A percentile compares a stretch with the other conserved stretches of the same genome.
Evolutionary conservation across 2,797 vertebrate species (phyloP).

Genomic region (Echiichthys vipera): DNA sequence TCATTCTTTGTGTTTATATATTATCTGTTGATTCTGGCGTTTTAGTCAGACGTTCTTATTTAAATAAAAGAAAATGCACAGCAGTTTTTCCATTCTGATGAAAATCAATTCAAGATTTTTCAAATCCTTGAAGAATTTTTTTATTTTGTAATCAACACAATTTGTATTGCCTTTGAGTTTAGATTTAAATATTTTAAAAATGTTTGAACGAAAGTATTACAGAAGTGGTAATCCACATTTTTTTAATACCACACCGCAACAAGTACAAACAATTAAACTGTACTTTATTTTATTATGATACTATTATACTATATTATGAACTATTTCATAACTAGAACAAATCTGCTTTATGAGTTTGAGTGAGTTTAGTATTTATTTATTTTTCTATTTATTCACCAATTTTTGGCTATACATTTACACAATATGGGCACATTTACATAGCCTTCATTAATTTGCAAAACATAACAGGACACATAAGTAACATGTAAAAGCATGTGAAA

Average conservation of each 20-base stretch:
- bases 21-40: slow-evolving; percentile 81
- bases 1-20: slow-evolving; percentile 63
- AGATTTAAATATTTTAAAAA: too few species aligned
- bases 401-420: too few species aligned
- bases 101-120: background rate
- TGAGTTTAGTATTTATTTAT: too few species aligned
- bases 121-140: background rate
- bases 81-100: background rate
- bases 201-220: too few species aligned
- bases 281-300: background rate
- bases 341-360: too few species aligned
- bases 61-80: slow-evolving; percentile 78
- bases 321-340: too few species aligned
- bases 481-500: too few species aligned
- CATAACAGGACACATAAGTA: too few species aligned
- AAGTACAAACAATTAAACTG: background rate
- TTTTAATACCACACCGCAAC: background rate
- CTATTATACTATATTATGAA: too few species aligned
- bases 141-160: background rate
- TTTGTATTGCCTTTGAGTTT: background rate
- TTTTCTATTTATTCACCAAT: too few species aligned
- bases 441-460: too few species aligned
- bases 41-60: slow-evolving; percentile 87
- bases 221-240: background rate
- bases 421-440: too few species aligned